Conservation (phyloP, 2,113 vertebrate genomes). For the Prionailurus viverrinus region DNA sequence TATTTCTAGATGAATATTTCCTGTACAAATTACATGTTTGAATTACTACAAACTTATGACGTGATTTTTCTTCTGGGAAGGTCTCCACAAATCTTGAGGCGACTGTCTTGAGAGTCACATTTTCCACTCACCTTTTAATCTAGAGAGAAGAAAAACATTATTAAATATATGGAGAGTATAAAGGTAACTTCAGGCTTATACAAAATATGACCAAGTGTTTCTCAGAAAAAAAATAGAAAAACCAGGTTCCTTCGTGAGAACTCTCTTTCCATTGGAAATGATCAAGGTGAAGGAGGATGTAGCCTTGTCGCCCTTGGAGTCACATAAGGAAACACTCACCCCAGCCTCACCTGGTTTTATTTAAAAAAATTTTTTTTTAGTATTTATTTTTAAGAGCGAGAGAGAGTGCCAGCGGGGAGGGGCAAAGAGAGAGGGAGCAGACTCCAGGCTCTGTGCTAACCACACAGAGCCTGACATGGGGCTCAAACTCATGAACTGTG, state of each 20-base stretch:
- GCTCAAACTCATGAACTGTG: too few relatives aligned
- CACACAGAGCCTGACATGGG: too few relatives aligned
- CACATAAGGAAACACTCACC: neutral
- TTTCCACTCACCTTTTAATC: neutral
- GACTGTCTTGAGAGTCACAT: neutral
- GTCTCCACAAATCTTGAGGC: neutral
- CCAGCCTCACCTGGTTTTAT: neutral
- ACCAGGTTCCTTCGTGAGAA: neutral
- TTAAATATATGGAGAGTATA: neutral
- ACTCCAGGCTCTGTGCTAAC: too few relatives aligned
- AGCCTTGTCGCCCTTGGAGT: neutral
- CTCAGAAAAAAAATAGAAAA: neutral
- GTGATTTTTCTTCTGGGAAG: neutral
- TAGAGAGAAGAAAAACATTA: neutral
- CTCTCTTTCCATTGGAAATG: neutral
- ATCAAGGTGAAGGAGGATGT: neutral
- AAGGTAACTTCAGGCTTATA: neutral
- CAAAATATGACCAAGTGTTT: neutral
- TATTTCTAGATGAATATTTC: constrained; percentile 43
- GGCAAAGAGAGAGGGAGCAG: too few relatives aligned
- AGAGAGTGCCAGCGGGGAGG: too few relatives aligned
- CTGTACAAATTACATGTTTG: neutral
- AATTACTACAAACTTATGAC: neutral
- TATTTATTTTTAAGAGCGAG: too few relatives aligned
- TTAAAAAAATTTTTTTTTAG: too few relatives aligned